Conservation (phyloP, 1,140 invertebrate species). For the Scylla paramamosain region DNA sequence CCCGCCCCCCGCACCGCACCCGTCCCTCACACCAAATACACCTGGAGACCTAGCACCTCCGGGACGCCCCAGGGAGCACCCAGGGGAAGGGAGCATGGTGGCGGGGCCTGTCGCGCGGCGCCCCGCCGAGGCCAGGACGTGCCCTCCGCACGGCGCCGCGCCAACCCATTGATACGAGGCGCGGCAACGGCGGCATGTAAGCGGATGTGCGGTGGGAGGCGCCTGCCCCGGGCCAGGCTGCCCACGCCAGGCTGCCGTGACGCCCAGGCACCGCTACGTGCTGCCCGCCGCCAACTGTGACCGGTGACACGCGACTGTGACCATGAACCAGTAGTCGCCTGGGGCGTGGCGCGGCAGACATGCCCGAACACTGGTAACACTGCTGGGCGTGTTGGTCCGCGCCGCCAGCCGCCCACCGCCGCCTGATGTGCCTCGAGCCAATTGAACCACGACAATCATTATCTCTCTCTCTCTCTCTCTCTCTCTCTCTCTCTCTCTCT, state of each 20-base stretch:
- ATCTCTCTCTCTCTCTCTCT: constrained; percentile 45
- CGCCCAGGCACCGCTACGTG: background rate
- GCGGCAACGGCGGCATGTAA: background rate
- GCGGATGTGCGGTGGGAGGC: background rate
- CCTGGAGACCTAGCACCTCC: constrained; percentile 60
- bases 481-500: constrained; percentile 48
- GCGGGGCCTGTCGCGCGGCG: background rate
- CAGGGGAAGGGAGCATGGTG: background rate
- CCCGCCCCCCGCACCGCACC: constrained; percentile 39
- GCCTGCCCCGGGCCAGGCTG: background rate
- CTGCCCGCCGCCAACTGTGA: no score
- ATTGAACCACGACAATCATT: no score
- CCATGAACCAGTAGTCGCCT: no score
- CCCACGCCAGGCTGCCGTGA: background rate
- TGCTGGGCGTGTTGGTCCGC: no score
- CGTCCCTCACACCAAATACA: constrained; percentile 58
- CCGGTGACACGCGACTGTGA: no score
- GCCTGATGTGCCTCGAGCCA: no score
- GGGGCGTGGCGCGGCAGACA: no score
- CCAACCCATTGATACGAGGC: background rate
- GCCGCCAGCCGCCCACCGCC: no score
- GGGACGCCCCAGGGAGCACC: background rate
- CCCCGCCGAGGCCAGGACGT: background rate
- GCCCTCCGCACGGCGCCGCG: background rate
- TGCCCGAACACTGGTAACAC: no score